phyloP scores from a whole-genome alignment of 1,140 invertebrate species.

The Brachionus paranguensis region DNA sequence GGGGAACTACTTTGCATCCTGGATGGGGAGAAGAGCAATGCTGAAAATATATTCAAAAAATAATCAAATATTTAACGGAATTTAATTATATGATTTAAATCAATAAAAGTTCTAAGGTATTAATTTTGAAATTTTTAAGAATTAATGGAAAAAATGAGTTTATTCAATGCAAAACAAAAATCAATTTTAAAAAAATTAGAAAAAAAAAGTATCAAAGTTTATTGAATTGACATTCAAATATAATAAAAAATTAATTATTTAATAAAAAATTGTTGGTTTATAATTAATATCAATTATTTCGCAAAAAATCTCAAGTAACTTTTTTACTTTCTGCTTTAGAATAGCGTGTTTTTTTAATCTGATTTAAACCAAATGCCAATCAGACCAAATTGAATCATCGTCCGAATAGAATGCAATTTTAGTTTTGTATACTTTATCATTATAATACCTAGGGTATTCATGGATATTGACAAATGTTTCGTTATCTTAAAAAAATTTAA shows the following conservation, averaged over 20 bases:
- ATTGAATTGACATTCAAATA: too few species aligned
- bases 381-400: not conserved
- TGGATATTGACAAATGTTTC: not conserved
- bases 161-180: too few species aligned
- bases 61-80: too few species aligned
- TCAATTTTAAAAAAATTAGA: too few species aligned
- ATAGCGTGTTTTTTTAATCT: not conserved
- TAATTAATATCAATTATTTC: too few species aligned
- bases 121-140: not conserved
- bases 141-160: too few species aligned
- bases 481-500: not conserved
- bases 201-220: too few species aligned
- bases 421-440: not conserved
- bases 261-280: too few species aligned
- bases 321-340: too few species aligned
- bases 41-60: not conserved
- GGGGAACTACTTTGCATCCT: not conserved
- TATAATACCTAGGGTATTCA: not conserved
- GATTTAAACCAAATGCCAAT: not conserved
- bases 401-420: not conserved
- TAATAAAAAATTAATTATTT: too few species aligned
- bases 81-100: too few species aligned
- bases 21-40: slow-evolving; percentile 4
- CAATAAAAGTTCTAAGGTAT: not conserved
- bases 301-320: too few species aligned